phyloP scores from a whole-genome alignment of 2,888 invertebrate species.

The Pristionchus entomophagus region DNA sequence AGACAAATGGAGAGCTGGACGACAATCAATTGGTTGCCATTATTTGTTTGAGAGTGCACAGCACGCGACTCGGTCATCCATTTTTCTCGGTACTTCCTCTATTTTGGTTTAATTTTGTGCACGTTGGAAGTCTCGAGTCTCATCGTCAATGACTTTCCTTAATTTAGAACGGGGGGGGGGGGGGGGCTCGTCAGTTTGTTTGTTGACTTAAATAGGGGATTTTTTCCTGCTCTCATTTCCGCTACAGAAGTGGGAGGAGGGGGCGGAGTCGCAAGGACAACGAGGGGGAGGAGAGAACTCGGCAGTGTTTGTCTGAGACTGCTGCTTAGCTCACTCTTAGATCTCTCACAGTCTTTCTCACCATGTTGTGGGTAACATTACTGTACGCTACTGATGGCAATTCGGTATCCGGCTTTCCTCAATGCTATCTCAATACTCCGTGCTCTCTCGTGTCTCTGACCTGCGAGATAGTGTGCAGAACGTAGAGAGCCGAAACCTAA shows the following conservation, averaged over 20 bases:
- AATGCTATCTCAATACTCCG: too few relatives aligned
- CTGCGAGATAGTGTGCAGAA: too few relatives aligned
- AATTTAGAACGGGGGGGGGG: too few relatives aligned
- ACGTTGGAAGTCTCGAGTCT: too few relatives aligned
- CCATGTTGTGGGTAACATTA: too few relatives aligned
- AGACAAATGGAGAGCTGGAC: too few relatives aligned
- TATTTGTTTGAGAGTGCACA: neutral
- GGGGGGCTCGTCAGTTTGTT: slow-evolving; percentile 18
- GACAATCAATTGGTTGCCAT: neutral
- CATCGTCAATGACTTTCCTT: too few relatives aligned
- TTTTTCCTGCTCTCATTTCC: neutral
- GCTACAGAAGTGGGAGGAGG: neutral
- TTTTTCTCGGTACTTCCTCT: neutral
- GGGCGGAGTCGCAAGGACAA: slow-evolving; percentile 10
- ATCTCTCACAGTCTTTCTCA: neutral
- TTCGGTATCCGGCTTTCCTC: too few relatives aligned
- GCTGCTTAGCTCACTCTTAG: neutral
- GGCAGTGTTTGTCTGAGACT: neutral
- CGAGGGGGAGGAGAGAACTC: neutral
- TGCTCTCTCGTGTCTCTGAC: too few relatives aligned
- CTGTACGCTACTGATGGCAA: too few relatives aligned
- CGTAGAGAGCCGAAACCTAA: too few relatives aligned
- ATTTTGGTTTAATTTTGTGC: too few relatives aligned
- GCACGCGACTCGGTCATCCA: neutral
- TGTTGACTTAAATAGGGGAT: slow-evolving; percentile 1